Evolutionary conservation across 1,140 invertebrate species (phyloP).

Genomic region (Caerostris extrusa): DNA sequence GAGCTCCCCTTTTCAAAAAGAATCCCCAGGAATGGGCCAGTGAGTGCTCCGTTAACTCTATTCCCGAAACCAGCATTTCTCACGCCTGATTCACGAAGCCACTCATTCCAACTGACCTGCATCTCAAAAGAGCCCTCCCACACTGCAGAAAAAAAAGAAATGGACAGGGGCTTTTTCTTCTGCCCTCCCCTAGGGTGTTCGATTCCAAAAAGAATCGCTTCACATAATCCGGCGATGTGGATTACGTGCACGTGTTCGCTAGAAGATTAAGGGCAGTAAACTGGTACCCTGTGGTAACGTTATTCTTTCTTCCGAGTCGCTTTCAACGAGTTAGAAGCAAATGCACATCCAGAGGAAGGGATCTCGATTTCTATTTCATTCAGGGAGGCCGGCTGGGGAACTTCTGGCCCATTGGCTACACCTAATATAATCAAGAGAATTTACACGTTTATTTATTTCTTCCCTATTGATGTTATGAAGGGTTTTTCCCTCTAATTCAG

Average conservation of each 20-base stretch:
- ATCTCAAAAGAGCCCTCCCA: slow-evolving; percentile 35
- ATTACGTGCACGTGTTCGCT: slow-evolving; percentile 31
- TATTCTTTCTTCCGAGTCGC: not conserved
- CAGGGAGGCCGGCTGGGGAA: not conserved
- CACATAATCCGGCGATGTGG: slow-evolving; percentile 40
- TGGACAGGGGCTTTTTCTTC: slow-evolving; percentile 11
- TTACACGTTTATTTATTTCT: too few species aligned
- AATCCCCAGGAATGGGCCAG: slow-evolving; percentile 40
- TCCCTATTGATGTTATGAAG: too few species aligned
- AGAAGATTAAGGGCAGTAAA: slow-evolving; percentile 34
- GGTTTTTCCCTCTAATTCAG: too few species aligned
- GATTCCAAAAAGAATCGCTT: not conserved
- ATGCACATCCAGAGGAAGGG: not conserved
- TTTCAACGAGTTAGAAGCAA: not conserved
- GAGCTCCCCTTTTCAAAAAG: slow-evolving; percentile 63
- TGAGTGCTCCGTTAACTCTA: slow-evolving; percentile 63
- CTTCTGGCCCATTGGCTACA: not conserved
- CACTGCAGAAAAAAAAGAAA: not conserved
- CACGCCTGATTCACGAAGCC: slow-evolving; percentile 59
- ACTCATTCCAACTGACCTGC: slow-evolving; percentile 51
- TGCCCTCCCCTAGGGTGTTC: not conserved
- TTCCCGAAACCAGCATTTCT: slow-evolving; percentile 61
- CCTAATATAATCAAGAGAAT: too few species aligned
- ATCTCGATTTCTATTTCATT: not conserved
- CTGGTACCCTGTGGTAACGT: slow-evolving; percentile 34